These are phyloP conservation scores for Palaemon carinicauda DNA, from an alignment of 1,140 invertebrate genomes.

Conservation along the genomic window DNA sequence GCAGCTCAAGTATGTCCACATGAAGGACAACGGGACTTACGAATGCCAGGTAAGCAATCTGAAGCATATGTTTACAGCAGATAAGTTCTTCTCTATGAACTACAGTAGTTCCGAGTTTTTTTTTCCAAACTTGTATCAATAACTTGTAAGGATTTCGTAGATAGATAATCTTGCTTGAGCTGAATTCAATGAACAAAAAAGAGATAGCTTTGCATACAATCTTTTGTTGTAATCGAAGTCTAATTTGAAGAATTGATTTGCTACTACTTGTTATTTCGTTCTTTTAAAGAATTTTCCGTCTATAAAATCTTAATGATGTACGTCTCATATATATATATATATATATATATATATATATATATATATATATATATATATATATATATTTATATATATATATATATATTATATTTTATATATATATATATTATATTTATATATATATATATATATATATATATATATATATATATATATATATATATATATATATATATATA, in stretches of 20 bases:
- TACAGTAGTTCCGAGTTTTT: too few relatives aligned
- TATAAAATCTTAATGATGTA: too few relatives aligned
- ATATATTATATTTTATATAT: neutral
- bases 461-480: neutral
- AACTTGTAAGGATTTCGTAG: too few relatives aligned
- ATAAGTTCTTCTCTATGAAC: neutral
- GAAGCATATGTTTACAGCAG: neutral
- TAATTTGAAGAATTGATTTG: too few relatives aligned
- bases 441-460: neutral
- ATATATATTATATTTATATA: neutral
- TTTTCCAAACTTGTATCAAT: too few relatives aligned
- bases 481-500: neutral
- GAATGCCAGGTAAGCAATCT: constrained; percentile 77
- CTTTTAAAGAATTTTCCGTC: too few relatives aligned
- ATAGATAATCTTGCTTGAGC: too few relatives aligned
- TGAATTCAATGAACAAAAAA: too few relatives aligned
- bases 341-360: neutral
- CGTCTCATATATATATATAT: neutral
- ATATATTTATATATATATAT: neutral
- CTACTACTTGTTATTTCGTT: too few relatives aligned
- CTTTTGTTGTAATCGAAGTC: too few relatives aligned
- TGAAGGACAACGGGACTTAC: constrained; percentile 88
- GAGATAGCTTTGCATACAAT: too few relatives aligned
- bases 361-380: neutral
- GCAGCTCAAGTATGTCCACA: constrained; percentile 85